Evolutionary conservation across 2,113 vertebrate genomes (phyloP), one percentile per base, ranked within the genome.

Genomic region (Ptilonorhynchus violaceus): DNA sequence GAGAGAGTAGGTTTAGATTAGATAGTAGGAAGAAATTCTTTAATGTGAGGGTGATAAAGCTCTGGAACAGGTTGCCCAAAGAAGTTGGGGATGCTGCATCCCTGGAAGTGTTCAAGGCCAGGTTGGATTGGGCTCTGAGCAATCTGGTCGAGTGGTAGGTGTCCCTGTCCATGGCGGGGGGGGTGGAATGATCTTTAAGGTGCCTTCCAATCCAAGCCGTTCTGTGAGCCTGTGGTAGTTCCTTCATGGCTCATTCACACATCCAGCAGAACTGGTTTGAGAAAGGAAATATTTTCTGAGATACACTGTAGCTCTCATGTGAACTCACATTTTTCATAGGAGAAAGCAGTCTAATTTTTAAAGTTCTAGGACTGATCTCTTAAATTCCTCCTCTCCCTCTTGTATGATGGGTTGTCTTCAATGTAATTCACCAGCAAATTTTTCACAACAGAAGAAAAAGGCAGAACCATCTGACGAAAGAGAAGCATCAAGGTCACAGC

Each of bases 251-350:
- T 85, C 53, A 56, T 49, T 79, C 58, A 56, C 3, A 56, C 9
- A 76, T 75, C 22, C 78, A 53, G 49, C 41, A 85, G 66, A 92
- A 85, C 19, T 23, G n/a, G 53, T 68, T 21, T 85, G 72, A 74
- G 70, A 90, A 79, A 15, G 13, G 27, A 93, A 77, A 85, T 35
- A 21, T 21, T 70, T 93, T 87, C 41, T 35, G 20, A 93, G 50
- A 87, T 41, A 41, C 31, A 50, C 1, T 33, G 46, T 86, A 92
- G 42, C 30, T 68, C 41, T 55, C 58, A 92, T 49, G 10, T 74
- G 39, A 93, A 74, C 47, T 27, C 4, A 0, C 62, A 74, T 56
- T 86, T 88, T 78, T 80, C 8, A 9, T 33, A 83, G 39, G n/a
- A 80, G 64, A 91, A 86, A 77, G 33, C 6, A 42, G 31, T 41